Percentiles rank a stretch among this genome's conserved stretches.
Conservation (phyloP, 2,113 vertebrate genomes). For the Melanocharis versteri region DNA sequence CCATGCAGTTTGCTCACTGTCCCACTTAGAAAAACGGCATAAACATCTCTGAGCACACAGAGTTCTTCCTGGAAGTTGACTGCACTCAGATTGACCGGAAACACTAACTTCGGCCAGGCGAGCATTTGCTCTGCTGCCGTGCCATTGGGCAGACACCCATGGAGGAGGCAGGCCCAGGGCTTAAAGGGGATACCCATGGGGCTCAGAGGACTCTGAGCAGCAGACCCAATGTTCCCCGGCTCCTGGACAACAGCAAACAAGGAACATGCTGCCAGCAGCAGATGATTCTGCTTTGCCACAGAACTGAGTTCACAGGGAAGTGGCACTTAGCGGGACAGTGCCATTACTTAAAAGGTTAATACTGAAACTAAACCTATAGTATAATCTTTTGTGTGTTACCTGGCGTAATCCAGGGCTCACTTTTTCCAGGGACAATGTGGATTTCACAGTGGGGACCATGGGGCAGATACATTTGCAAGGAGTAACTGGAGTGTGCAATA, state of each 20-base stretch:
- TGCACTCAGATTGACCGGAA: neutral
- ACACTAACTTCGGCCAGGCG: neutral
- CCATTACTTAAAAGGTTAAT: neutral
- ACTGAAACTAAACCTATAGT: neutral
- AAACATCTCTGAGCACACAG: neutral
- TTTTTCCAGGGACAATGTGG: neutral
- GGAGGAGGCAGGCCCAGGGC: neutral
- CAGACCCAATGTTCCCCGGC: fast-evolving
- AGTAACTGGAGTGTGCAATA: neutral
- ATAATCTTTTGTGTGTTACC: neutral
- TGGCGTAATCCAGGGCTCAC: neutral
- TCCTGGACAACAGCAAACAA: neutral
- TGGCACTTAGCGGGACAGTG: neutral
- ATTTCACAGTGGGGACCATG: neutral
- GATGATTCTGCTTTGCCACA: neutral
- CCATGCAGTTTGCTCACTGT: fast-evolving
- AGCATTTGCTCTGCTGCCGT: neutral
- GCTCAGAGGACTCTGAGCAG: neutral
- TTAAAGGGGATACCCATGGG: neutral
- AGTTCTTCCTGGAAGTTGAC: neutral
- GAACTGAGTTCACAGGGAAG: neutral
- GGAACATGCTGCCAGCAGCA: neutral
- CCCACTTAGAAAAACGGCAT: neutral
- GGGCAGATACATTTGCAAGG: neutral
- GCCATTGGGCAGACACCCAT: neutral